phyloP scores from a whole-genome alignment of 2,113 vertebrate genomes.

The Perca flavescens region DNA sequence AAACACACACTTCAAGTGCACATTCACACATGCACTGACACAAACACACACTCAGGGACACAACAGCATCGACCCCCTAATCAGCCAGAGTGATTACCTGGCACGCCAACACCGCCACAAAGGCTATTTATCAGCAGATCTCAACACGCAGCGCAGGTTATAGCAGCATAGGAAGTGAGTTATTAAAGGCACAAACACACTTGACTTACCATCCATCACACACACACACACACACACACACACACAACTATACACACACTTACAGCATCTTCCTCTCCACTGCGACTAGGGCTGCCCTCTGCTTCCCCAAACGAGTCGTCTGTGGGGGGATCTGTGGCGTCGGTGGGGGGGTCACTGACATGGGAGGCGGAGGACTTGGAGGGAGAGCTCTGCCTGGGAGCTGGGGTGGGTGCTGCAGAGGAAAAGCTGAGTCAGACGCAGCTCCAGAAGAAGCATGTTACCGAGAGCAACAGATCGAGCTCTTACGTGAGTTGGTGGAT shows the following conservation, averaged over 20 bases:
- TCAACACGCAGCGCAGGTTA: slow-evolving; percentile 54
- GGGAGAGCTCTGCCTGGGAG: slow-evolving; percentile 94
- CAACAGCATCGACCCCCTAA: slow-evolving; percentile 49
- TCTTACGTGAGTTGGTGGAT: slow-evolving; percentile 98
- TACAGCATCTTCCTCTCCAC: slow-evolving; percentile 95
- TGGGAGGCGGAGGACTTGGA: slow-evolving; percentile 96
- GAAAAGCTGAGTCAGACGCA: slow-evolving; percentile 21
- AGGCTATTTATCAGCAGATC: slow-evolving; percentile 72
- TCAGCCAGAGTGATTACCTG: slow-evolving; percentile 77
- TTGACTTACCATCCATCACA: slow-evolving; percentile 27
- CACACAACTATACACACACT: slow-evolving; percentile 77
- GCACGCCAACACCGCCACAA: slow-evolving; percentile 57
- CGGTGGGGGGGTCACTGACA: slow-evolving; percentile 91
- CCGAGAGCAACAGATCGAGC: not conserved
- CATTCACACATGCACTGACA: slow-evolving; percentile 9
- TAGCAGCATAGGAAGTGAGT: slow-evolving; percentile 50
- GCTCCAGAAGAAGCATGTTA: not conserved
- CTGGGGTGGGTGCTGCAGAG: slow-evolving; percentile 92
- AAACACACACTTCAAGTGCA: slow-evolving; percentile 24
- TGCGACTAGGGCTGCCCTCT: slow-evolving; percentile 96
- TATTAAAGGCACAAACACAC: slow-evolving; percentile 58
- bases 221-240: slow-evolving; percentile 38
- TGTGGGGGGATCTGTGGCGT: slow-evolving; percentile 89
- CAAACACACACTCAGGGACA: slow-evolving; percentile 26
- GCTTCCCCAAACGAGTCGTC: slow-evolving; percentile 96